A percentile compares a stretch with the other conserved stretches of the same genome.
These are phyloP conservation scores for Dromas ardeola DNA, from an alignment of 2,113 vertebrate genomes.

Conservation along the genomic window DNA sequence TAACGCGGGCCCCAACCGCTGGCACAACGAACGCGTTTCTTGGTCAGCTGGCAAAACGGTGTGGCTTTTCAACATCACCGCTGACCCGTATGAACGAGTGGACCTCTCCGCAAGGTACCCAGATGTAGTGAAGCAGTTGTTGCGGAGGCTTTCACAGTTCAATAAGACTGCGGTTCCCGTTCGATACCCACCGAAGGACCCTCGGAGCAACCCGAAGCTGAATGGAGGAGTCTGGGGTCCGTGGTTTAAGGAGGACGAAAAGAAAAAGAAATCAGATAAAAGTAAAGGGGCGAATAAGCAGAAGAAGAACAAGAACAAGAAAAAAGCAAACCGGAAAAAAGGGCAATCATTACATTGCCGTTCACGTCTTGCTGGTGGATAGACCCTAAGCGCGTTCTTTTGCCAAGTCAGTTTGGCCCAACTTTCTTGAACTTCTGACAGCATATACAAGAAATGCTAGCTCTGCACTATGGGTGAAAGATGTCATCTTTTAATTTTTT, in stretches of 20 bases:
- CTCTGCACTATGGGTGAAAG: not conserved
- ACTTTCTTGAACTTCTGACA: not conserved
- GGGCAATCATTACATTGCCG: conserved; percentile 16
- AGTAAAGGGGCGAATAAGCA: conserved; percentile 76
- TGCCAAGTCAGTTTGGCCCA: not conserved
- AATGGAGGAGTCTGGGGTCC: conserved; percentile 97
- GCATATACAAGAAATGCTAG: not conserved
- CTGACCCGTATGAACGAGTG: conserved; percentile 92
- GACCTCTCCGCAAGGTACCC: conserved; percentile 89
- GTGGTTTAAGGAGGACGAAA: conserved; percentile 87
- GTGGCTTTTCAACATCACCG: conserved; percentile 98
- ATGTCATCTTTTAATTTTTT: not conserved
- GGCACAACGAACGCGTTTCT: conserved; percentile 88
- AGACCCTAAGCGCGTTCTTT: not conserved
- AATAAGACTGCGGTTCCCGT: conserved; percentile 92
- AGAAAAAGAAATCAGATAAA: conserved; percentile 74
- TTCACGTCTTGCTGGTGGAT: conserved; percentile 14
- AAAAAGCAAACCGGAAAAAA: conserved; percentile 60
- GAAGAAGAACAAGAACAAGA: conserved; percentile 78
- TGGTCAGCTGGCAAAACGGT: conserved; percentile 88
- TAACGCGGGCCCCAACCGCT: conserved; percentile 83
- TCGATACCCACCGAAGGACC: conserved; percentile 92
- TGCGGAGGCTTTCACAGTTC: conserved; percentile 86
- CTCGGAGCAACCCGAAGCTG: conserved; percentile 92
- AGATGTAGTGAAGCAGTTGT: conserved; percentile 87